These are phyloP conservation scores for Haliclona indistincta DNA, from an alignment of 37 sponge, comb jelly and placozoan genomes.

Conservation along the genomic window DNA sequence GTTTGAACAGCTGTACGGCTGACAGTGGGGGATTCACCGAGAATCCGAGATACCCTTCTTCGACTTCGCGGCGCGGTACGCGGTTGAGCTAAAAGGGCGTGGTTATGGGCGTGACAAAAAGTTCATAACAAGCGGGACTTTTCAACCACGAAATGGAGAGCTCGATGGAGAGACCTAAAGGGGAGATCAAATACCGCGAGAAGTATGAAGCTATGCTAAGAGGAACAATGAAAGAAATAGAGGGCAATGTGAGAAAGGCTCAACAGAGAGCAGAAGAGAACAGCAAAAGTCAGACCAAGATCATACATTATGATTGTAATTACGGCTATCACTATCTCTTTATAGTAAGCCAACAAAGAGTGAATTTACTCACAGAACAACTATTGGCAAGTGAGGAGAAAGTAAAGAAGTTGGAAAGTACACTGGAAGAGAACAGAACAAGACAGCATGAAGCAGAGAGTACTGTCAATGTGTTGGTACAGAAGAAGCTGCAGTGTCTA, in stretches of 20 bases:
- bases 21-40: too few species aligned
- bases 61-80: too few species aligned
- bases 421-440: conserved; percentile 1
- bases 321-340: not conserved
- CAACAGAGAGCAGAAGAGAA: conserved; percentile 43
- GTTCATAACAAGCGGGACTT: not conserved
- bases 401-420: not conserved
- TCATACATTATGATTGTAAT: not conserved
- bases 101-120: not conserved
- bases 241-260: conserved; percentile 7
- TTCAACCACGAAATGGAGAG: not conserved
- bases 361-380: not conserved
- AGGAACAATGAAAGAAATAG: conserved; percentile 22
- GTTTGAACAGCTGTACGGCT: too few species aligned
- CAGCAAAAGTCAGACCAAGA: too few species aligned
- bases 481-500: conserved; percentile 7
- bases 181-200: not conserved
- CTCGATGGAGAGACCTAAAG: too few species aligned
- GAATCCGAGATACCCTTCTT: too few species aligned
- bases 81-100: not conserved
- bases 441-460: not conserved
- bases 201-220: conserved; percentile 32
- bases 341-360: not conserved
- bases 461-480: not conserved
- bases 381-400: not conserved